Evolutionary conservation across 1,140 invertebrate genomes (phyloP).

Genomic region (Daktulosphaira vitifoliae): DNA sequence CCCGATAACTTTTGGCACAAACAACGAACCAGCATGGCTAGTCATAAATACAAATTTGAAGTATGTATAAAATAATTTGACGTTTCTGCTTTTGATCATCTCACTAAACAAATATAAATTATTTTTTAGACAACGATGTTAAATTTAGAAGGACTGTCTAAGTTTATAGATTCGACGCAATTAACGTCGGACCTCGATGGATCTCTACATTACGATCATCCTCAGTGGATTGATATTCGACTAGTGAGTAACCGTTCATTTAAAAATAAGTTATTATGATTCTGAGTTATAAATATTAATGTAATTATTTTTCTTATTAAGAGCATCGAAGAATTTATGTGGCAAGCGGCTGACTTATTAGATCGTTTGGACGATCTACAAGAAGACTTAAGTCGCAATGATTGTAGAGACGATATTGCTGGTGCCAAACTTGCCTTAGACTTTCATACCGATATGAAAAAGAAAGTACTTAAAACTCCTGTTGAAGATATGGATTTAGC

Average conservation of each 20-base stretch:
- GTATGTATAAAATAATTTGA: slow-evolving; percentile 46
- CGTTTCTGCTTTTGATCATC: neutral
- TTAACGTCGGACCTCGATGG: slow-evolving; percentile 90
- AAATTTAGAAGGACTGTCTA: slow-evolving; percentile 83
- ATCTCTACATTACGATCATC: slow-evolving; percentile 86
- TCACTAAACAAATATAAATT: neutral
- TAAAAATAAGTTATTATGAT: neutral
- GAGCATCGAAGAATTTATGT: slow-evolving; percentile 89
- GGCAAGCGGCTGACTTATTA: slow-evolving; percentile 85
- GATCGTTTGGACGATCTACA: slow-evolving; percentile 84
- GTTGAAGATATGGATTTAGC: slow-evolving; percentile 82
- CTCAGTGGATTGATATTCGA: slow-evolving; percentile 91
- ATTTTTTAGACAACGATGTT: slow-evolving; percentile 81
- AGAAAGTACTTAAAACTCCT: slow-evolving; percentile 84
- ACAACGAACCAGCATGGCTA: slow-evolving; percentile 89
- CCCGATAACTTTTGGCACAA: slow-evolving; percentile 99
- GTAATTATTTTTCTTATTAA: slow-evolving; percentile 40
- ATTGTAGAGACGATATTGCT: slow-evolving; percentile 85
- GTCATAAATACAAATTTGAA: slow-evolving; percentile 98
- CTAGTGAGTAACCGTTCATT: slow-evolving; percentile 48
- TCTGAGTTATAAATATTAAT: neutral
- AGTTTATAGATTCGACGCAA: slow-evolving; percentile 84
- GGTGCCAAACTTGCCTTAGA: slow-evolving; percentile 84
- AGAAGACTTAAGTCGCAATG: slow-evolving; percentile 80
- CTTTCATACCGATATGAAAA: slow-evolving; percentile 87